Evolutionary conservation across 2,113 vertebrate species (phyloP), one percentile per base, ranked within the genome.

Genomic region (Himantopus leucocephalus): DNA sequence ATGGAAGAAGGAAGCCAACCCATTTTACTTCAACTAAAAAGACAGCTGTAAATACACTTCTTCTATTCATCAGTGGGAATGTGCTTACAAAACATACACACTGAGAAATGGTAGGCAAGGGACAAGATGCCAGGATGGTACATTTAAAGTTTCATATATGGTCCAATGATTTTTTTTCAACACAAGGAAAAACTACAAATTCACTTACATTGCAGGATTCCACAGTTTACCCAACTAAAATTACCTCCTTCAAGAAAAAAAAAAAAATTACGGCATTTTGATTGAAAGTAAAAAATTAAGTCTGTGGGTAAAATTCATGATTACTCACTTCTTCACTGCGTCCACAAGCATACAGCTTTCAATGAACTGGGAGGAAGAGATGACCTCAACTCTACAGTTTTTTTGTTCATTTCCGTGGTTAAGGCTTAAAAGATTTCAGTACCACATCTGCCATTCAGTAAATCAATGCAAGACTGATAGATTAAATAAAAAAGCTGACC

Each of bases 221-320:
- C 68, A 93, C 66, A 94, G 60, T 75, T 87, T 79, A 90, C 48
- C 77, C 90, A 95, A 95, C 41, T 91, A 91, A 96, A 97, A 96
- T 86, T 83, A 95, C 14, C 35, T 87, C 77, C 75, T 87, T 91
- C 41, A 85, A 72, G n/a, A 37, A 29, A 48, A 48, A 48, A 48
- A 48, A 23, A 23, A 23, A 48, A 23, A 48, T 10, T 10, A 22
- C 22, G 78, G 66, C 35, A 83, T 97, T 96, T 94, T 75, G 96
- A 95, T 35, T 94, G 73, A 90, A 97, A 96, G 70, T 84, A 97
- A 97, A 82, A 95, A 86, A 39, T n/a, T 43, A 48, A 9, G 13
- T 79, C 48, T 90, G 60, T 27, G 67, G 83, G 62, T 85, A 84
- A 58, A 95, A 97, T 84, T 75, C 89, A 80, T 10, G 32, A 90